Evolutionary conservation across 37 sponge, comb jelly and placozoan species (phyloP), one percentile per base, ranked within the genome.

Genomic region (Ianthella basta): DNA sequence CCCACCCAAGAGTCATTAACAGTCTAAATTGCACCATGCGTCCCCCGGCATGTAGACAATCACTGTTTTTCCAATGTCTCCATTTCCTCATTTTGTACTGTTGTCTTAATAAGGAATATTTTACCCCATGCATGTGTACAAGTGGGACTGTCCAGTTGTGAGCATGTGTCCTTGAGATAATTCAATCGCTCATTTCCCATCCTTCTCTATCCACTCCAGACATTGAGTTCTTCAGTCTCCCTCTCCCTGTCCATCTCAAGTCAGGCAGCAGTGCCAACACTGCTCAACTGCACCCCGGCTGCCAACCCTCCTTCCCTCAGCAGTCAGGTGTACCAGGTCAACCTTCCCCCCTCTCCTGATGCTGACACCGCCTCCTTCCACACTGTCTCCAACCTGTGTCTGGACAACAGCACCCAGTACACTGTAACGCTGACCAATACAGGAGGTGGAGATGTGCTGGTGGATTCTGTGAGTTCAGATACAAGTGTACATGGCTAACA

Each of bases 281-380:
- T 55, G 37, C 82, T 87, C 0, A 56, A 81, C 60, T 87, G 87
- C 55, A n/a, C 60, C 29, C 20, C 56, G 44, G 23, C 70, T 61
- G 34, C 34, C 70, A 12, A 10, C 27, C 63, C 63, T 29, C 4
- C 5, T 61, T 10, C 70, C 34, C 19, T 12, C 29, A 69, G 35
- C 8, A 69, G 70, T 69, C 1, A 18, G 34, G 18, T 18, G 18
- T 30, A 34, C 35, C 4, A 13, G 70, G 29, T 35, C 2, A 34
- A 15, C 70, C 78, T 75, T 4, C 44, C 78, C 20, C 44, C 78
- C n/a, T 75, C 78, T 19, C 73, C 41, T 33, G 39, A 32, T 37
- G 41, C 38, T 12, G 14, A 8, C 14, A 72, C 40, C 19, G 53
- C 23, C 0, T 44, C 78, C 2, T 75, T 40, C 54, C 53, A 3